Evolutionary conservation across 2,888 invertebrate genomes (phyloP).

Genomic region (Loripinus fragilis): DNA sequence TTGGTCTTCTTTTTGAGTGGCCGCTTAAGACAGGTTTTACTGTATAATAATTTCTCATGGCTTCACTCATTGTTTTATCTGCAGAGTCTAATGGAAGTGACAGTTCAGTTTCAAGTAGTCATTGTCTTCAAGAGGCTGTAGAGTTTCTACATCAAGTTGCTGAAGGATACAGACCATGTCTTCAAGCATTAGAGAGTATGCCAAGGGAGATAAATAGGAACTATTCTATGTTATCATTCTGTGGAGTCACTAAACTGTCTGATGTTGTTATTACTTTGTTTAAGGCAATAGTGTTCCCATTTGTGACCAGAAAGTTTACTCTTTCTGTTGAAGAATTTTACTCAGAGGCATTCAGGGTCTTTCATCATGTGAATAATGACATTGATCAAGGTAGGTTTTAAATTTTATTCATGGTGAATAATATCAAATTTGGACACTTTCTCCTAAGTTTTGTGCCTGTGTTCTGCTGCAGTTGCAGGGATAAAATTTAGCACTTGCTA

Average conservation of each 20-base stretch:
- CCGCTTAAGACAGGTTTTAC: too few species aligned
- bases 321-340: slow-evolving; percentile 77
- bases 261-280: slow-evolving; percentile 67
- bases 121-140: slow-evolving; percentile 63
- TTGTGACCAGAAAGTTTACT: slow-evolving; percentile 70
- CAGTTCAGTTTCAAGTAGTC: neutral
- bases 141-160: slow-evolving; percentile 69
- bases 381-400: slow-evolving; percentile 57
- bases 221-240: slow-evolving; percentile 54
- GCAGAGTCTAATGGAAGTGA: neutral
- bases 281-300: slow-evolving; percentile 74
- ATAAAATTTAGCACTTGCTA: too few species aligned
- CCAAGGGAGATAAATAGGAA: slow-evolving; percentile 51
- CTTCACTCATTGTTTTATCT: too few species aligned
- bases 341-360: slow-evolving; percentile 77
- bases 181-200: slow-evolving; percentile 60
- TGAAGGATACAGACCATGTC: slow-evolving; percentile 66
- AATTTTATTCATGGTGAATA: too few species aligned
- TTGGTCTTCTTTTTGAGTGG: too few species aligned
- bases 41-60: too few species aligned
- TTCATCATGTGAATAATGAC: slow-evolving; percentile 68
- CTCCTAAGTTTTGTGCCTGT: too few species aligned
- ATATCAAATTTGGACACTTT: too few species aligned
- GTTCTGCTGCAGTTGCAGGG: too few species aligned
- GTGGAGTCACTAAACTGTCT: slow-evolving; percentile 54